Base-by-base conservation (phyloP, 2,888 invertebrate species). In the Drosophila borborema region DNA sequence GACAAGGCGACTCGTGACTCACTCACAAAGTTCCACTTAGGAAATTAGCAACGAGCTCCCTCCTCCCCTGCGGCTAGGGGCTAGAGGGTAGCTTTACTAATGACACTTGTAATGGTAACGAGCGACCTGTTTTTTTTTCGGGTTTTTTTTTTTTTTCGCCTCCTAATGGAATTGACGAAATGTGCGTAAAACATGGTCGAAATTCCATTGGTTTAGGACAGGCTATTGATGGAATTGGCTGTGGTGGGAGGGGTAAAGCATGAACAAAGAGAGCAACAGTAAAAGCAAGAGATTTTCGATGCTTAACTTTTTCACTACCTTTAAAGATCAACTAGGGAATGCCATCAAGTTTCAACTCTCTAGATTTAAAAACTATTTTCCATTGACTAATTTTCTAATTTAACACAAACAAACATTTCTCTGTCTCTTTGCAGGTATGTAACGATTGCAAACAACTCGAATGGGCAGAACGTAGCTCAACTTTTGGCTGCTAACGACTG, bases 371-470 rank as follows among this genome's bases (percentile, higher is more conserved):
- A 56, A 60, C 28, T n/a, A 34, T 45, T 65, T 64, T 18, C 40
- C 55, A 51, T 36, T 46, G 31, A 63, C 66, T 75, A 76, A 80
- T 74, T 60, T 45, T 7, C 18, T 49, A 20, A 28, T 54, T 48
- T 53, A 36, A 36, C 20, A 6, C 55, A 40, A 55, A 55, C 38
- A 40, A 28, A 28, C 49, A 59, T 46, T 16, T 1, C 20, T 45
- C 68, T 48, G 18, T 72, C 48, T 71, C 46, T 28, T 83, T 89
- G 23, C 81, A 85, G 84, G 84, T 85, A 85, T 77, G 84, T 83
- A 54, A 62, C 34, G 49, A 62, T 34, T 34, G 49, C 28, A 16
- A 34, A 23, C 40, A 56, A 49, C 71, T 48, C 40, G 63, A 69
- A 74, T 46, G 64, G 51, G 64, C 18, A 61, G 53, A 56, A 23